phyloP scores from a whole-genome alignment of 2,113 vertebrate species.

The Phrynosoma platyrhinos region DNA sequence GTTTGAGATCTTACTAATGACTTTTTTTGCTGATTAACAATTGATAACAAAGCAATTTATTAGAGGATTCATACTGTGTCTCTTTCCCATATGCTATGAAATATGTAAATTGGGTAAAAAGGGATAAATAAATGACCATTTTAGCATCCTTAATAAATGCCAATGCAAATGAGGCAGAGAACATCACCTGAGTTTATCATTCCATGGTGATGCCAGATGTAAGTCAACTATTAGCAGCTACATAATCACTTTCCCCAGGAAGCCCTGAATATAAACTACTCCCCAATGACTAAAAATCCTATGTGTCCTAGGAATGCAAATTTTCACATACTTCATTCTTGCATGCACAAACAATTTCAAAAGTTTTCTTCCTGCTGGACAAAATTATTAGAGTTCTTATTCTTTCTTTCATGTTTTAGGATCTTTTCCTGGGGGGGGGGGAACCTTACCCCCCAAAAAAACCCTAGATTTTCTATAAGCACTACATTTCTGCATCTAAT shows the following conservation, averaged over 20 bases:
- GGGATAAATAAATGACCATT: not conserved
- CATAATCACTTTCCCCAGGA: not conserved
- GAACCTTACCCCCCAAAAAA: no score
- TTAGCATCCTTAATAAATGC: not conserved
- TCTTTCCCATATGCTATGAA: slow-evolving; percentile 52
- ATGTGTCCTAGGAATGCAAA: no score
- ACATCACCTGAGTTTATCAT: not conserved
- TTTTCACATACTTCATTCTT: no score
- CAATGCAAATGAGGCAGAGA: not conserved
- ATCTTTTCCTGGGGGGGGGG: no score
- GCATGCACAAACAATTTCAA: no score
- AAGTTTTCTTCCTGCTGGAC: no score
- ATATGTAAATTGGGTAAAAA: slow-evolving; percentile 21
- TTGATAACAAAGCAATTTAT: slow-evolving; percentile 48
- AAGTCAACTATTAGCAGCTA: not conserved
- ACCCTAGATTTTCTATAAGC: no score
- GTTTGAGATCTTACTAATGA: slow-evolving; percentile 38
- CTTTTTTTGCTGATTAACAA: slow-evolving; percentile 13
- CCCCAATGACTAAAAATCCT: not conserved
- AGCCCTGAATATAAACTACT: not conserved
- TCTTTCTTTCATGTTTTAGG: no score
- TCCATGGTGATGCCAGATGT: not conserved
- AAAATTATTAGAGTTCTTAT: no score
- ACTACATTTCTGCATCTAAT: no score
- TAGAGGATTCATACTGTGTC: slow-evolving; percentile 27